phyloP scores from a whole-genome alignment of 2,888 invertebrate species.

The Scaptomyza polygonia region DNA sequence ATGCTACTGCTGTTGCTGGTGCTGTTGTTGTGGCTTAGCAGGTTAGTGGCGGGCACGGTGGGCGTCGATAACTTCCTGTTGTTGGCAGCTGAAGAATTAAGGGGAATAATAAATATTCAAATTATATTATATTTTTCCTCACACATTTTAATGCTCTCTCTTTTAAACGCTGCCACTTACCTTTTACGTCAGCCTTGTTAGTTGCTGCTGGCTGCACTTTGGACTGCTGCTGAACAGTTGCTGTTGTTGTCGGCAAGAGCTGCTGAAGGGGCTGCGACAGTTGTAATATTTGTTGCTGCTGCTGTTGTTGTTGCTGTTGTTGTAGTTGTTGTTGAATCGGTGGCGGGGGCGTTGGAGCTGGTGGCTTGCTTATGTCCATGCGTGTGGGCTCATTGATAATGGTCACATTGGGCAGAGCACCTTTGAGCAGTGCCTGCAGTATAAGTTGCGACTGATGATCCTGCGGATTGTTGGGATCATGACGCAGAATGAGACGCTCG shows the following conservation, averaged over 20 bases:
- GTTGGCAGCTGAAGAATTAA: constrained; percentile 42
- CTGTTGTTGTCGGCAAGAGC: constrained; percentile 34
- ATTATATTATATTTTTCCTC: background rate
- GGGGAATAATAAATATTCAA: background rate
- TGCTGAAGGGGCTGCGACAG: constrained; percentile 37
- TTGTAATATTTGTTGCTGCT: constrained; percentile 21
- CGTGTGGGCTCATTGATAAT: constrained; percentile 83
- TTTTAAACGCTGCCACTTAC: constrained; percentile 23
- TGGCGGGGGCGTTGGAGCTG: constrained; percentile 40
- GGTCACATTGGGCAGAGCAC: constrained; percentile 84
- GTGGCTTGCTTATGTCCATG: constrained; percentile 53
- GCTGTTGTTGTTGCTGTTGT: constrained; percentile 35
- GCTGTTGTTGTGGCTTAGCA: constrained; percentile 29
- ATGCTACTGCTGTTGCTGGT: constrained; percentile 32
- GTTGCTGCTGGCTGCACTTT: constrained; percentile 41
- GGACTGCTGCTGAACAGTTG: constrained; percentile 35
- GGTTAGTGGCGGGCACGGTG: constrained; percentile 42
- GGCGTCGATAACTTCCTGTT: constrained; percentile 47
- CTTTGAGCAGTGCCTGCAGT: constrained; percentile 83
- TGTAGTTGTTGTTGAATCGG: constrained; percentile 29
- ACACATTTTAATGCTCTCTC: background rate
- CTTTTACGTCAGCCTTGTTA: constrained; percentile 54
- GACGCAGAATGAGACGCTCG: constrained; percentile 87
- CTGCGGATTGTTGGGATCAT: constrained; percentile 87
- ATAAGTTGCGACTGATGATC: constrained; percentile 85